phyloP scores from a whole-genome alignment of 2,888 invertebrate genomes.

The Anodontia alba region DNA sequence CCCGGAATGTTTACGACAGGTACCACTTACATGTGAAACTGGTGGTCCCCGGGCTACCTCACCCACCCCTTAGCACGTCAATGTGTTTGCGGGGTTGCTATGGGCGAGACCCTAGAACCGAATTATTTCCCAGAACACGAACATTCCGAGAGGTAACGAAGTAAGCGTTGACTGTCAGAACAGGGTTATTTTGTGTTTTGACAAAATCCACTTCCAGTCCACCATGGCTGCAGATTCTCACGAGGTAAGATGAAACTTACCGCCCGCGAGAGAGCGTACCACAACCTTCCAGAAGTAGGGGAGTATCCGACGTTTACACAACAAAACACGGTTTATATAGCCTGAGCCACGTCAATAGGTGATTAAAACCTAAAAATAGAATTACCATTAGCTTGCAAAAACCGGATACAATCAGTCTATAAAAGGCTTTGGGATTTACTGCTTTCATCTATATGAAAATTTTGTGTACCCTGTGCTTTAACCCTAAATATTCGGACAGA shows the following conservation, averaged over 20 bases:
- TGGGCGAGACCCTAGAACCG: slow-evolving; percentile 5
- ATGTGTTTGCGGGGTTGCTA: slow-evolving; percentile 18
- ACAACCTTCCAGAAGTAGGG: slow-evolving; percentile 5
- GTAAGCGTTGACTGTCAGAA: neutral
- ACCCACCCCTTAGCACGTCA: slow-evolving; percentile 13
- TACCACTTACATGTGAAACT: slow-evolving; percentile 6
- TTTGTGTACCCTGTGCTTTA: no score
- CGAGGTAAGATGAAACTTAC: neutral
- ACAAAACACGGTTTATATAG: neutral
- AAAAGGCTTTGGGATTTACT: neutral
- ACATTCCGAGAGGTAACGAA: slow-evolving; percentile 18
- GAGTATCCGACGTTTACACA: slow-evolving; percentile 12
- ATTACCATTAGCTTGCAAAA: neutral
- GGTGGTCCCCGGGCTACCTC: slow-evolving; percentile 18
- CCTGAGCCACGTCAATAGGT: neutral
- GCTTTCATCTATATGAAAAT: no score
- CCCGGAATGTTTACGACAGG: neutral
- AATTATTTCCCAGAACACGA: slow-evolving; percentile 2
- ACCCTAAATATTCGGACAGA: no score
- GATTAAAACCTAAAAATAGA: neutral
- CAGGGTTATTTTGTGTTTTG: neutral
- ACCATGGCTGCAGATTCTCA: neutral
- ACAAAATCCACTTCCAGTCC: slow-evolving; percentile 20
- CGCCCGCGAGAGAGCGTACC: slow-evolving; percentile 4
- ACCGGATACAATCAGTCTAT: neutral